phyloP scores from a whole-genome alignment of 2,113 vertebrate genomes.

The Raja brachyura region DNA sequence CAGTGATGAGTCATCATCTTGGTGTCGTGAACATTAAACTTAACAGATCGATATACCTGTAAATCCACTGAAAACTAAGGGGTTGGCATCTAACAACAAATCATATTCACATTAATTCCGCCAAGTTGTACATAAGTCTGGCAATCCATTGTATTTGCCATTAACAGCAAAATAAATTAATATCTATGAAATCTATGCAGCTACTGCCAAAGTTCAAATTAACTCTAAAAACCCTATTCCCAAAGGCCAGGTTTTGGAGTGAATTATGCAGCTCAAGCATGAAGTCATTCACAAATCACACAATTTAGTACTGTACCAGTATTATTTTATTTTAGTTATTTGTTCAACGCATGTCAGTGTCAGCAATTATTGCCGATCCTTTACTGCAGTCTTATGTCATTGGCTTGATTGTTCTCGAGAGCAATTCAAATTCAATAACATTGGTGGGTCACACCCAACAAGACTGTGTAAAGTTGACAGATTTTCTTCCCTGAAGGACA shows the following conservation, averaged over 20 bases:
- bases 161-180: background rate
- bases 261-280: background rate
- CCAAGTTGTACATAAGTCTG: background rate
- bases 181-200: background rate
- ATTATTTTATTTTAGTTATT: too few relatives aligned
- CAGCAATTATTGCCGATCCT: too few relatives aligned
- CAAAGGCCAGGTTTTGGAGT: background rate
- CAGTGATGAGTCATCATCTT: background rate
- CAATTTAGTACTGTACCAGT: background rate
- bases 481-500: too few relatives aligned
- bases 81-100: background rate
- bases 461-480: too few relatives aligned
- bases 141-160: background rate
- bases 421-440: too few relatives aligned
- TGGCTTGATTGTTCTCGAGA: too few relatives aligned
- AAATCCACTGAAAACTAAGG: background rate
- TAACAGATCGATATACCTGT: background rate
- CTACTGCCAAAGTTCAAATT: background rate
- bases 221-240: background rate
- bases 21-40: background rate
- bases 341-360: too few relatives aligned
- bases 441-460: too few relatives aligned
- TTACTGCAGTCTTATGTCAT: too few relatives aligned
- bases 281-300: background rate
- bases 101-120: too few relatives aligned